Conservation (phyloP, 1,140 invertebrate species). For the Agrypnia vestita region DNA sequence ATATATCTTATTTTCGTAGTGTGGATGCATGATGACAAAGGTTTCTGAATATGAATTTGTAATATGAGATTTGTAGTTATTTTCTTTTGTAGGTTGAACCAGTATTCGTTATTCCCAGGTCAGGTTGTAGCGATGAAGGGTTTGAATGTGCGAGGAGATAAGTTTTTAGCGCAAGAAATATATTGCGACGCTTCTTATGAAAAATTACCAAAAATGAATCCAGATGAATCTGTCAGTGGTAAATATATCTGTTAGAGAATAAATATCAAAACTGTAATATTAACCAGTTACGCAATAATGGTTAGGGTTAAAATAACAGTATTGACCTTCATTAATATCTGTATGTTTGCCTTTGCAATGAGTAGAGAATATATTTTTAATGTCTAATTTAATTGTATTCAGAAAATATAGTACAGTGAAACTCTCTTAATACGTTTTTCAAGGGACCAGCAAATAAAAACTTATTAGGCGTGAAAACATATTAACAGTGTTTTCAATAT, state of each 20-base stretch:
- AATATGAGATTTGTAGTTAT: background rate
- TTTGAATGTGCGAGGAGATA: constrained; percentile 79
- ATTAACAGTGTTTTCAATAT: too few species aligned
- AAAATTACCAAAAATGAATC: constrained; percentile 30
- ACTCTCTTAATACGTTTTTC: too few species aligned
- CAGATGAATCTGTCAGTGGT: constrained; percentile 48
- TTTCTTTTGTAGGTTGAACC: constrained; percentile 74
- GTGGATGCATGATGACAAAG: background rate
- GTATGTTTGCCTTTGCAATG: too few species aligned
- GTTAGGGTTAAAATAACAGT: too few species aligned
- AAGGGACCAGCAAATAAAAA: too few species aligned
- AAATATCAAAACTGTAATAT: too few species aligned
- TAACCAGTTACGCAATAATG: too few species aligned
- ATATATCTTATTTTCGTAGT: background rate
- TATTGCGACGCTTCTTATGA: constrained; percentile 70
- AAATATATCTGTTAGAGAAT: background rate
- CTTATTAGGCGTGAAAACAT: too few species aligned
- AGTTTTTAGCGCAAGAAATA: constrained; percentile 80
- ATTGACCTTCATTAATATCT: too few species aligned
- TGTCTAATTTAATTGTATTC: too few species aligned
- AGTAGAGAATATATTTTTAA: too few species aligned
- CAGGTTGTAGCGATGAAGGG: constrained; percentile 87
- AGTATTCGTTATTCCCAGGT: constrained; percentile 88
- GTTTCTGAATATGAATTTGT: background rate
- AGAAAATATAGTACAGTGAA: too few species aligned